Base-by-base conservation (phyloP, 2,113 vertebrate species). In the Fukomys damarensis region DNA sequence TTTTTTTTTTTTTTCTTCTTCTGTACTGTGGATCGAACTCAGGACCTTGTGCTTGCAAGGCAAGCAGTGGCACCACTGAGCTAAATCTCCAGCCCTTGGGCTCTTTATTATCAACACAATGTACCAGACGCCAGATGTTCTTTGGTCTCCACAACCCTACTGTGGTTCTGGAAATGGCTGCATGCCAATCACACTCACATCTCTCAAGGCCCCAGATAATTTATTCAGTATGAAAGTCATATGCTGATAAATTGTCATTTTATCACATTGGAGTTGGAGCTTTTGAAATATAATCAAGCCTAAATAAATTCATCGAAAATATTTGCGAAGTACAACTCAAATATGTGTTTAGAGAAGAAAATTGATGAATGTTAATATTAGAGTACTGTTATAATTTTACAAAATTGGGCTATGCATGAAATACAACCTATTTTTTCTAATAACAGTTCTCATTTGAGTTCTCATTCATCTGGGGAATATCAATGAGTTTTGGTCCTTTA, bases 241-340 rank as follows among this genome's bases (percentile, higher is more conserved):
- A 32, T 68, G 0, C n/a, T 87, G 81, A 24, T 61, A 89, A 92
- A 66, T 88, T 77, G 32, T 46, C n/a, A 63, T 54, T 89, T 83
- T 79, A 49, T n/a, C 28, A 20, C 49, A 28, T 32, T 89, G 35
- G 22, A 68, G n/a, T 54, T 68, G 61, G 80, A 92, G 26, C 30
- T 92, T 83, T 89, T 66, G 43, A 96, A 86, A 85, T 88, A 81
- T 12, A 90, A 54, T 61, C 30, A 82, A 86, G 43, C 17, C 86
- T 68, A 94, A 92, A 52, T 80, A 86, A 86, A 81, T 85, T 90
- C 46, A 65, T 58, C 12, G 30, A 58, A 80, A 74, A 61, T 88
- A 68, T 43, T 74, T 61, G 74, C 14, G 89, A 68, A 92, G 70
- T 80, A 8, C 3, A 63, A 56, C 58, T 86, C 14, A 76, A 49